Base-by-base conservation (phyloP, 2,797 vertebrate genomes). In the Xenentodon cancila region DNA sequence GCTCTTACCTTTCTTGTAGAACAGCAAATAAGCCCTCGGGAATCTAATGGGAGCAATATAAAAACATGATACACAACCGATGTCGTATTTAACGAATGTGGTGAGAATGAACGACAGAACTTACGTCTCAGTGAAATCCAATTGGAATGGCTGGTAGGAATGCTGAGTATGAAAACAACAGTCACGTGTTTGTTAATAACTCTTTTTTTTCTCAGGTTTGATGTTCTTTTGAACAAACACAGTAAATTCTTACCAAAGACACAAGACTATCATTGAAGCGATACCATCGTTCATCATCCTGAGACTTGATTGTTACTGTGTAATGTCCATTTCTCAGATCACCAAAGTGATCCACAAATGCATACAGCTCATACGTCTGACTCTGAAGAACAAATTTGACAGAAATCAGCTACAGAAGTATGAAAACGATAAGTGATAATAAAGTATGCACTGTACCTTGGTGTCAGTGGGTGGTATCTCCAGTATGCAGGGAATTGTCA, bases 271-370 rank as follows among this genome's bases (percentile, higher is more conserved):
- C 58, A 25, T 51, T n/a, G 15, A 60, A 60, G 21, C 5, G 9
- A 9, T 60, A 60, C 58, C 58, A 60, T 20, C 2, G 20, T 16
- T 27, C 9, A 3, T 43, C 47, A 25, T 51, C 21, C 9, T 60
- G 34, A n/a, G 47, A 16, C 34, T 43, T 51, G 12, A 60, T 43
- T 18, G 7, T 43, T 25, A 50, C 58, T 1, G 37, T 30, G 48
- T 51, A 60, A 19, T 60, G 47, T 42, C 58, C 58, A 16, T 3
- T n/a, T 60, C 5, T 60, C 47, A 60, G 21, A n/a, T 51, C n/a
- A 9, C 58, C 58, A 9, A 1, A 27, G 50, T 60, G 58, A 2
- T 60, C 21, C 34, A 60, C 58, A 51, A 15, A 42, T 19, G 58
- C 58, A 27, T 60, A 60, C 47, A 60, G 47, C 58, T 50, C 32